Evolutionary conservation across 2,113 vertebrate species (phyloP).

Genomic region (Probosciger aterrimus): DNA sequence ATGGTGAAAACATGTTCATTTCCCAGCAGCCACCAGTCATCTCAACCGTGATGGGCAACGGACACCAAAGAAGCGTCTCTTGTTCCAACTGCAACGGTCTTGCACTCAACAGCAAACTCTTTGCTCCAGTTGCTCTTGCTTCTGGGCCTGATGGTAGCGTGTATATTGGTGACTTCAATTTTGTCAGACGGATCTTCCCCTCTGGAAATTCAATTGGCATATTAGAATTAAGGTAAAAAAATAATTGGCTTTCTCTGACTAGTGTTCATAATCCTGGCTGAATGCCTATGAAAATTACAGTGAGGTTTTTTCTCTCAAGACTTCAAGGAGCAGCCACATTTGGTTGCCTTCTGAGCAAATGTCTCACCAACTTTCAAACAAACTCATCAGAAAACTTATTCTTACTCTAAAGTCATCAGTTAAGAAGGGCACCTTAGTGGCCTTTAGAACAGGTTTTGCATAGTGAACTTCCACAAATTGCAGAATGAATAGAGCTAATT

Average conservation of each 20-base stretch:
- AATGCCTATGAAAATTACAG: accelerated
- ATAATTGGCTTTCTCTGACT: neutral
- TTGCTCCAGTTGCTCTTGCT: conserved; percentile 91
- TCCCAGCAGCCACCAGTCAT: conserved; percentile 95
- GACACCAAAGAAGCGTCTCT: conserved; percentile 87
- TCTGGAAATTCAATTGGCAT: conserved; percentile 88
- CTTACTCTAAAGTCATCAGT: neutral
- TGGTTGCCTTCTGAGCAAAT: neutral
- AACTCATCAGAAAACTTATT: neutral
- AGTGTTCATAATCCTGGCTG: neutral
- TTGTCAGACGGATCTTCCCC: conserved; percentile 89
- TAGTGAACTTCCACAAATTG: neutral
- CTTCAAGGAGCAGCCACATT: neutral
- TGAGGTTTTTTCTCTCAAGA: neutral
- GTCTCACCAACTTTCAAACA: neutral
- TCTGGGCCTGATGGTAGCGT: conserved; percentile 91
- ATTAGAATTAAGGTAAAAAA: conserved; percentile 90
- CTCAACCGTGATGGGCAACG: conserved; percentile 92
- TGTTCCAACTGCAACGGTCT: conserved; percentile 89
- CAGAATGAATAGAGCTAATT: neutral
- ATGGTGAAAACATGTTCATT: conserved; percentile 95
- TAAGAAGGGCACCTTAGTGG: neutral
- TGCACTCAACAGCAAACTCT: conserved; percentile 89
- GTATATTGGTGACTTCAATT: conserved; percentile 97
- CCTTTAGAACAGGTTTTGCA: neutral